These are phyloP conservation scores for Drosophila nr. medialis DNA, from an alignment of 2,888 invertebrate genomes.

Conservation along the genomic window DNA sequence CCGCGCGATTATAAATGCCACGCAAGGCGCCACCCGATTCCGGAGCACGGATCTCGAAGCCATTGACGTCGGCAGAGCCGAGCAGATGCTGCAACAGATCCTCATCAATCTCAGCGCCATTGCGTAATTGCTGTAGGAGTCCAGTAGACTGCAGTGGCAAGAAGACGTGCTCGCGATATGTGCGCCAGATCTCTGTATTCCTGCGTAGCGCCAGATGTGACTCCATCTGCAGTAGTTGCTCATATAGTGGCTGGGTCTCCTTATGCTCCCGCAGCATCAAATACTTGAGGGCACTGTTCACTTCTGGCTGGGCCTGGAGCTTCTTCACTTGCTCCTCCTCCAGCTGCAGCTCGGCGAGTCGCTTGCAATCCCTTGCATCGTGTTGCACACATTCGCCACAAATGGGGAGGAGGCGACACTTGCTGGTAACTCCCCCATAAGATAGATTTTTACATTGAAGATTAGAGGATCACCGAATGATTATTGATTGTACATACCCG, in stretches of 20 bases:
- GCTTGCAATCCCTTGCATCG: constrained; percentile 85
- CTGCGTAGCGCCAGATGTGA: constrained; percentile 86
- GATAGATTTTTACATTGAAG: background rate
- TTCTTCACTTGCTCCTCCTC: constrained; percentile 78
- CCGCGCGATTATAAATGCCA: constrained; percentile 90
- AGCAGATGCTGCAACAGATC: constrained; percentile 88
- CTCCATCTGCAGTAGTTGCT: constrained; percentile 86
- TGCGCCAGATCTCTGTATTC: constrained; percentile 86
- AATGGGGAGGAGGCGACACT: constrained; percentile 86
- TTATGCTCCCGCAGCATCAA: constrained; percentile 85
- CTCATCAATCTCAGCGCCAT: constrained; percentile 82
- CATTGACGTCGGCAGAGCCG: constrained; percentile 91
- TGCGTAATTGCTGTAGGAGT: constrained; percentile 59
- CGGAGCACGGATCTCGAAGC: constrained; percentile 89
- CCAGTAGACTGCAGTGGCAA: constrained; percentile 73
- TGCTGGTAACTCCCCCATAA: constrained; percentile 77
- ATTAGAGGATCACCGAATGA: background rate
- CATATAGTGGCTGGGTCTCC: constrained; percentile 84
- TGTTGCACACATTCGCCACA: constrained; percentile 85
- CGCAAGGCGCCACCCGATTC: constrained; percentile 85
- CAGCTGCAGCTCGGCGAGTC: constrained; percentile 84
- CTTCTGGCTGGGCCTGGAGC: constrained; percentile 63
- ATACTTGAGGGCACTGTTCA: constrained; percentile 84
- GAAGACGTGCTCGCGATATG: constrained; percentile 85
- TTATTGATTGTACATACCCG: constrained; percentile 67